A percentile compares a stretch with the other conserved stretches of the same genome.
phyloP scores from a whole-genome alignment of 2,888 invertebrate species.

The Colostygia pectinataria region DNA sequence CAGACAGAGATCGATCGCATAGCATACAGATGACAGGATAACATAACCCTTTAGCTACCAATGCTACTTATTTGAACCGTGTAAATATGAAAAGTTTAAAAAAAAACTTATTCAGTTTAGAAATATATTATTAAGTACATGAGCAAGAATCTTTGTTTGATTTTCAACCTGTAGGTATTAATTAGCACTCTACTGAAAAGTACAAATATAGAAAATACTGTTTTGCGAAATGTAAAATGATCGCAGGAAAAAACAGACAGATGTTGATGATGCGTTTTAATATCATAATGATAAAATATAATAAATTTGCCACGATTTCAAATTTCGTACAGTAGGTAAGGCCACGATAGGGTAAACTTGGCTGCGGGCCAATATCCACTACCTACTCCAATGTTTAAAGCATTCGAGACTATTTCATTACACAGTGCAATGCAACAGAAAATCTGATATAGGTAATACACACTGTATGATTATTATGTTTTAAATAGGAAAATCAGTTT shows the following conservation, averaged over 20 bases:
- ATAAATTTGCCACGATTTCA: conserved; percentile 57
- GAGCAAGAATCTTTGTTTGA: too few species aligned
- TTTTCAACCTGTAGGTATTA: too few species aligned
- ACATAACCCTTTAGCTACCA: not conserved
- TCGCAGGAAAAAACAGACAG: conserved; percentile 28
- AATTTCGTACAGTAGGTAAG: conserved; percentile 44
- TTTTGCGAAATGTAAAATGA: too few species aligned
- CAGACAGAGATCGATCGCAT: conserved; percentile 1
- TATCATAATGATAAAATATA: conserved; percentile 37
- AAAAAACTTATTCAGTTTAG: too few species aligned
- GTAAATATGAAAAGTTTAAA: too few species aligned
- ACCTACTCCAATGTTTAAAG: conserved; percentile 55
- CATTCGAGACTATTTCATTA: conserved; percentile 52
- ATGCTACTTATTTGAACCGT: too few species aligned
- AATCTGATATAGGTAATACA: conserved; percentile 21
- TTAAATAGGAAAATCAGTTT: conserved; percentile 1
- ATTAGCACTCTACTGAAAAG: too few species aligned
- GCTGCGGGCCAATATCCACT: conserved; percentile 48
- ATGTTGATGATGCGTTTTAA: conserved; percentile 40
- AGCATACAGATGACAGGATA: not conserved
- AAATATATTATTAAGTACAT: too few species aligned
- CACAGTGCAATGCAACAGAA: conserved; percentile 34
- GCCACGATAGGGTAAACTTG: conserved; percentile 46
- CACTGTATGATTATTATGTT: conserved; percentile 18
- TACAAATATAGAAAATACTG: too few species aligned